phyloP scores from a whole-genome alignment of 2,113 vertebrate species.

The Holacanthus passer region DNA sequence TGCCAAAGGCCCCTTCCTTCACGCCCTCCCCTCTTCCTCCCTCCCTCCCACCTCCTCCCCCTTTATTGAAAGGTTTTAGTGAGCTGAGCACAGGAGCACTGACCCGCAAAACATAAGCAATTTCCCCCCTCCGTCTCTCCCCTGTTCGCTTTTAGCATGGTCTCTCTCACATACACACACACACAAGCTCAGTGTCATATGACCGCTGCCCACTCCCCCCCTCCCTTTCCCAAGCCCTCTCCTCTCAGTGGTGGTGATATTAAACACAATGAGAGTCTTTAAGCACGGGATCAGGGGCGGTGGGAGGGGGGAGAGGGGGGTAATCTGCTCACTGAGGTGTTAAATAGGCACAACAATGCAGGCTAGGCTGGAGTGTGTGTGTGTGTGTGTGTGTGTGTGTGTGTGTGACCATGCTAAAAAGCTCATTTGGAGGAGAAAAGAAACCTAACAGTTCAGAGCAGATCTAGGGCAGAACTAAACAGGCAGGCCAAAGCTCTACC shows the following conservation, averaged over 20 bases:
- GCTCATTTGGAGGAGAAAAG: constrained; percentile 77
- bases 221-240: constrained; percentile 67
- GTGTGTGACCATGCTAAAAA: constrained; percentile 72
- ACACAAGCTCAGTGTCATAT: constrained; percentile 75
- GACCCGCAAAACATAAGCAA: constrained; percentile 80
- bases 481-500: constrained; percentile 61
- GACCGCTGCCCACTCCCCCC: constrained; percentile 65
- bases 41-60: constrained; percentile 21
- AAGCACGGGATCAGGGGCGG: constrained; percentile 79
- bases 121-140: constrained; percentile 41
- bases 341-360: constrained; percentile 85
- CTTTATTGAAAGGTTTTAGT: constrained; percentile 80
- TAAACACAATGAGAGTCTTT: constrained; percentile 85
- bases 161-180: constrained; percentile 44
- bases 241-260: constrained; percentile 77
- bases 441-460: constrained; percentile 71
- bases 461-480: constrained; percentile 74
- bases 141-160: constrained; percentile 56
- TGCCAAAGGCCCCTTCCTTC: constrained; percentile 68
- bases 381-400: constrained; percentile 19
- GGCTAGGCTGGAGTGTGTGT: constrained; percentile 57
- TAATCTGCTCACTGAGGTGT: constrained; percentile 85
- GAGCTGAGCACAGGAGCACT: constrained; percentile 76
- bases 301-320: constrained; percentile 50
- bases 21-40: constrained; percentile 30